Base-by-base conservation (phyloP, 2,888 invertebrate species). In the Cantharis nigra region DNA sequence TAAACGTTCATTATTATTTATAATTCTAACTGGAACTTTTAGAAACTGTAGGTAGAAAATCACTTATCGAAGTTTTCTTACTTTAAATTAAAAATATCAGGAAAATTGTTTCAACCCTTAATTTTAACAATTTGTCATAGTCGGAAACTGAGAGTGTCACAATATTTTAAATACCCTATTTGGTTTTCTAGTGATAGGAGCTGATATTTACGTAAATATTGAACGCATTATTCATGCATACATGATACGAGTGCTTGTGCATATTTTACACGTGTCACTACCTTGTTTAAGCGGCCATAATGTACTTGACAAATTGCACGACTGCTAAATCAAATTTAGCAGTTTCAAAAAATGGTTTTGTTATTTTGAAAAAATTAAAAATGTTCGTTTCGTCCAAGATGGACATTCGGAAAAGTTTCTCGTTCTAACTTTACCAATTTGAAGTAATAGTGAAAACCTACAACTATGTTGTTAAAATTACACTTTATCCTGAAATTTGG, bases 221-320 rank as follows among this genome's bases (percentile, higher is more conserved):
- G 83, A 84, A 84, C 83, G 79, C 85, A 85, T 85, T 85, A 85
- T 83, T 85, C 84, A 84, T 83, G 84, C 81, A 82, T 81, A 79
- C 80, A 78, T 80, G 83, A 84, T 84, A 85, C 84, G 85, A 86
- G 86, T 87, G 87, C 85, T 83, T 81, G 83, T 86, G 86, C 86
- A 87, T 86, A 86, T 85, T 85, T 85, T 85, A 85, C 85, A 84
- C 82, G 82, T 84, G 85, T 85, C 86, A 85, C 83, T 86, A 85
- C 85, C 84, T 86, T 86, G 85, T 86, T 86, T 86, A 85, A 86
- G 83, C 84, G 81, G 83, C 84, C 84, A 84, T 86, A 84, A 85
- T 85, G 86, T 84, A 80, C 79, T 82, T 86, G 85, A 86, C 85
- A 85, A 85, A 86, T 83, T 69, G 62, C 49, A 67, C 64, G 23